Base-by-base conservation (phyloP, 1,140 invertebrate species). In the Oryzaephilus surinamensis region DNA sequence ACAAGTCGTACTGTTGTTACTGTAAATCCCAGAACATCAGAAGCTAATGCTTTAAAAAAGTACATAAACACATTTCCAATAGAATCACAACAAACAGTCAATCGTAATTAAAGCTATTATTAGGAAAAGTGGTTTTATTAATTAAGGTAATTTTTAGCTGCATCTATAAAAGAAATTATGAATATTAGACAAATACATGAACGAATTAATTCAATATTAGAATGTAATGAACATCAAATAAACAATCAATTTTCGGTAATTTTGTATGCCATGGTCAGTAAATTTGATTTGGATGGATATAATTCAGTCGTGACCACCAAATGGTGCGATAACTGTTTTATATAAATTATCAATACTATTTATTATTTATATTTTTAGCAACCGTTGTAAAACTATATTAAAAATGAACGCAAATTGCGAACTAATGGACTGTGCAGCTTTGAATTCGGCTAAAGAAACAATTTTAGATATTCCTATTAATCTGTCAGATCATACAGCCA, bases 401-500 rank as follows among this genome's bases (percentile, higher is more conserved):
- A 46, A 33, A 30, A 35, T 7, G 11, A 38, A 33, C 1, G 21
- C 40, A 2, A 41, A 34, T 30, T 66, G 65, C 45, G 5, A 48
- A 37, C 47, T 63, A 51, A 4, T 45, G 8, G 35, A 63, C 26
- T 54, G 58, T 54, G 34, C 48, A 2, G 41, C 52, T 6, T 44
- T 46, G 20, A 52, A 50, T 10, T 27, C 30, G 20, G 41, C 45
- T 37, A 34, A 36, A 10, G 49, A 57, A 29, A 40, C 48, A 23
- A 57, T 57, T 16, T 73, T 70, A 36, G 69, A 73, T 51, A 60
- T 74, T 3, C 56, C 53, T 33, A 48, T 74, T 2, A 55, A 57
- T 2, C 39, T 74, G 4, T 57, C 60, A 3, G 73, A 75, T 60
- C 71, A 73, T 23, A 72, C 72, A 13, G 72, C 69, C 4, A 63